Evolutionary conservation across 2,113 vertebrate species (phyloP), one percentile per base, ranked within the genome.

Genomic region (Colius striatus): DNA sequence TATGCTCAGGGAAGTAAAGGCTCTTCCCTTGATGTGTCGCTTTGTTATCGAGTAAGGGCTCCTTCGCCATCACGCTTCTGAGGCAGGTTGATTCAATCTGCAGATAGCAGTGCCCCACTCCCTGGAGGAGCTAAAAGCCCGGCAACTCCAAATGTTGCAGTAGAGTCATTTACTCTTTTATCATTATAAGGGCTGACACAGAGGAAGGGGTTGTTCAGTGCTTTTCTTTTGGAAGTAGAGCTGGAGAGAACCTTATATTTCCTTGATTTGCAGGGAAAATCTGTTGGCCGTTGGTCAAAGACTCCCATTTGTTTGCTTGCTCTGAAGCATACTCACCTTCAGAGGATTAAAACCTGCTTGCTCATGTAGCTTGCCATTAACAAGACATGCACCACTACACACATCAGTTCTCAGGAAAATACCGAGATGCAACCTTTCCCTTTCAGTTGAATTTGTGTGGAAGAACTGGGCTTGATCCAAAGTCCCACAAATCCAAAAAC

Each of bases 31-130:
- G 0, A 55, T 9, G 60, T 77, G 77, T 92, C 41, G 4, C 80
- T 78, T 90, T 77, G 78, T 93, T 96, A 94, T 94, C 89, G 0
- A 11, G 45, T n/a, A 36, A 0, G 1, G 65, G 63, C 55, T 93
- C 92, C 86, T 94, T 88, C 36, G 0, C 92, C 97, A 94, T 70
- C 90, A 36, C 1, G 0, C 65, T 93, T 77, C 73, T 0, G 0
- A 96, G 55, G 75, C 30, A 90, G 90, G 94, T 96, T 94, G 94
- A 97, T 95, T 66, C 93, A 87, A 90, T 94, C 93, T 95, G 55
- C 27, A 95, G 94, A 97, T 89, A 96, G 81, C 38, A 60, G 13
- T 26, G 54, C 53, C 95, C 75, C 75, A 53, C 67, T 96, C 81
- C 81, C 92, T 32, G 50, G 51, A 94, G 81, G 43, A 85, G 43